A percentile compares a stretch with the other conserved stretches of the same genome.
phyloP scores from a whole-genome alignment of 2,888 invertebrate genomes.

The Tetragonula carbonaria region DNA sequence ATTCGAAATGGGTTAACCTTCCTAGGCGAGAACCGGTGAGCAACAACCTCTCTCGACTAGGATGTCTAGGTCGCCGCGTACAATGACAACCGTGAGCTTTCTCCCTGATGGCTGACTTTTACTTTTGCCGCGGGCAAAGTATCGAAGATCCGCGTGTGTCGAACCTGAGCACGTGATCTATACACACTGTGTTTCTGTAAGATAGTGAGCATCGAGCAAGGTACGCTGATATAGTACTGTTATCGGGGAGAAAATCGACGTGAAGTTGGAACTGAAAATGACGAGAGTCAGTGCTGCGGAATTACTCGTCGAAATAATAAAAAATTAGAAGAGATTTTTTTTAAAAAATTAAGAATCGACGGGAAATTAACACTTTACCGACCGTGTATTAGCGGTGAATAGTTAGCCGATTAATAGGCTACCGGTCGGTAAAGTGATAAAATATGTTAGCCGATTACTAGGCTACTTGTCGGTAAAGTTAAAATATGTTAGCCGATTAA shows the following conservation, averaged over 20 bases:
- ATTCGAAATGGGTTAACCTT: slow-evolving; percentile 54
- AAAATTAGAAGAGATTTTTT: too few species aligned
- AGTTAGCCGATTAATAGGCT: too few species aligned
- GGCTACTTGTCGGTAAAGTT: too few species aligned
- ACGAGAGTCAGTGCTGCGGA: too few species aligned
- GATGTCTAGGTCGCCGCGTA: slow-evolving; percentile 36
- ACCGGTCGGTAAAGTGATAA: too few species aligned
- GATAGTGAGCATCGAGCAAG: neutral
- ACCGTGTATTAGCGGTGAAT: too few species aligned
- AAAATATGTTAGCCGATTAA: too few species aligned
- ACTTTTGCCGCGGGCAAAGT: slow-evolving; percentile 81
- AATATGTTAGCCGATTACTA: too few species aligned
- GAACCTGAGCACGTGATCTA: neutral
- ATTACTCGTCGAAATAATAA: too few species aligned
- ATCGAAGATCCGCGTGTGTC: slow-evolving; percentile 65
- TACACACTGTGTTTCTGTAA: neutral
- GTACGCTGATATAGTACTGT: neutral
- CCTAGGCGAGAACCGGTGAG: slow-evolving; percentile 21
- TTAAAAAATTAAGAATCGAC: too few species aligned
- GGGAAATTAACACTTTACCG: too few species aligned
- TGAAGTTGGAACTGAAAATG: too few species aligned
- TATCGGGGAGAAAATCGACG: neutral
- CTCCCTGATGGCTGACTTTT: slow-evolving; percentile 81
- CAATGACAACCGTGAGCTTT: slow-evolving; percentile 71
- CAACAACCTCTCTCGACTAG: slow-evolving; percentile 1